These are phyloP conservation scores for Hydrolagus colliei DNA, from an alignment of 2,797 vertebrate genomes.

Conservation along the genomic window DNA sequence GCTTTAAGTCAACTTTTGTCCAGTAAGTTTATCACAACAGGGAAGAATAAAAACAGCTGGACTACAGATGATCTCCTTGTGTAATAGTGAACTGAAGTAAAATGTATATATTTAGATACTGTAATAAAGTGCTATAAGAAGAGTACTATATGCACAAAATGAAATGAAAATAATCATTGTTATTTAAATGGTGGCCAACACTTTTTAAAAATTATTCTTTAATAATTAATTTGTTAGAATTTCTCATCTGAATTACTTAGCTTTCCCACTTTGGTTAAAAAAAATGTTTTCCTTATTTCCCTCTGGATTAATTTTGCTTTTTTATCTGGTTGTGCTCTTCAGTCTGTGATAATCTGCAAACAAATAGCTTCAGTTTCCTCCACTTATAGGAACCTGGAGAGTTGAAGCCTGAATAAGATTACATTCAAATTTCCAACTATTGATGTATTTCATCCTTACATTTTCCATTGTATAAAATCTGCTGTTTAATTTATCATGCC, in stretches of 20 bases:
- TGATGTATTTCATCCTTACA: too few relatives aligned
- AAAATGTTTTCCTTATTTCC: slow-evolving; percentile 2
- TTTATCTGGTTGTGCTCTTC: slow-evolving; percentile 8
- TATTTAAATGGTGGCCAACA: not conserved
- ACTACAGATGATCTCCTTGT: not conserved
- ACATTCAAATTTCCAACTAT: too few relatives aligned
- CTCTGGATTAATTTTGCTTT: slow-evolving; percentile 19
- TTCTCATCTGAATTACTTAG: not conserved
- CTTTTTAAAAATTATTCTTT: not conserved
- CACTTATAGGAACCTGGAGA: not conserved
- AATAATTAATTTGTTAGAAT: slow-evolving; percentile 22
- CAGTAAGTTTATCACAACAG: not conserved
- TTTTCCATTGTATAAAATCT: too few relatives aligned
- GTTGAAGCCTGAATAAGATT: too few relatives aligned
- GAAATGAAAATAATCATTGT: slow-evolving; percentile 8
- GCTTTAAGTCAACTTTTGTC: not conserved
- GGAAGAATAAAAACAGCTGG: not conserved
- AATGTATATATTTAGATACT: not conserved
- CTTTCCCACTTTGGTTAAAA: not conserved
- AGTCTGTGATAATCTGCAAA: slow-evolving; percentile 20
- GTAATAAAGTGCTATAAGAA: not conserved
- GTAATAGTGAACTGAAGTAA: not conserved
- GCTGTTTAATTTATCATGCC: too few relatives aligned
- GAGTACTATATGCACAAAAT: not conserved
- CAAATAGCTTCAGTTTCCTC: slow-evolving; percentile 16